A percentile compares a stretch with the other conserved stretches of the same genome.
phyloP scores from a whole-genome alignment of 1,140 invertebrate species.

The Triops longicaudatus region DNA sequence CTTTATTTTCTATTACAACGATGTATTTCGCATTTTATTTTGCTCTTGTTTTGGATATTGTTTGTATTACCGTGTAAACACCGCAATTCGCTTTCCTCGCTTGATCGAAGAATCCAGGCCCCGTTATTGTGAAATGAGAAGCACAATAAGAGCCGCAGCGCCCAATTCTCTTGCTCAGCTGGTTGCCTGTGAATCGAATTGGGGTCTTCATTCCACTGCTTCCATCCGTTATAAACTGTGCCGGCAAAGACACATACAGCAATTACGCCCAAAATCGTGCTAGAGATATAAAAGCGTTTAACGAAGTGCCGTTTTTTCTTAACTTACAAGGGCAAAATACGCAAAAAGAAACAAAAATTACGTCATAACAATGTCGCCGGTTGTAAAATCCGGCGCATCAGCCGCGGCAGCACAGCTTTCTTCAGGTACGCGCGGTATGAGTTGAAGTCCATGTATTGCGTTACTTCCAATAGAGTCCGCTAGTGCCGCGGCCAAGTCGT shows the following conservation, averaged over 20 bases:
- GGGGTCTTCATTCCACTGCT: neutral
- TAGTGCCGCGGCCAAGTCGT: constrained; percentile 19
- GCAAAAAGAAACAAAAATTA: no score
- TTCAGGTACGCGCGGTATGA: constrained; percentile 2
- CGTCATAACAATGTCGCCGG: constrained; percentile 20
- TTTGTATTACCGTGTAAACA: neutral
- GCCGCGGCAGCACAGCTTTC: neutral
- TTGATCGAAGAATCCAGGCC: neutral
- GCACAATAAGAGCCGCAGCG: neutral
- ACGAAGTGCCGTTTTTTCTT: neutral
- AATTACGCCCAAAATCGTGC: neutral
- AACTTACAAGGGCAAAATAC: neutral
- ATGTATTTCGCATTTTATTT: neutral
- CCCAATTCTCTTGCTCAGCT: neutral
- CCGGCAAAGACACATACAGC: neutral
- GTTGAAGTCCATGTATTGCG: neutral
- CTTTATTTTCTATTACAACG: neutral
- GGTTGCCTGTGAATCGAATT: neutral
- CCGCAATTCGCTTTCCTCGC: neutral
- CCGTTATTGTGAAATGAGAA: neutral
- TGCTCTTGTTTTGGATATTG: constrained; percentile 33
- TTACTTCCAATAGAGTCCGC: constrained; percentile 18
- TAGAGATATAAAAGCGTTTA: neutral
- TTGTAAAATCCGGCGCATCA: neutral
- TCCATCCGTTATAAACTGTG: neutral